Evolutionary conservation across 2,797 vertebrate genomes (phyloP).

Genomic region (Bucorvus abyssinicus): DNA sequence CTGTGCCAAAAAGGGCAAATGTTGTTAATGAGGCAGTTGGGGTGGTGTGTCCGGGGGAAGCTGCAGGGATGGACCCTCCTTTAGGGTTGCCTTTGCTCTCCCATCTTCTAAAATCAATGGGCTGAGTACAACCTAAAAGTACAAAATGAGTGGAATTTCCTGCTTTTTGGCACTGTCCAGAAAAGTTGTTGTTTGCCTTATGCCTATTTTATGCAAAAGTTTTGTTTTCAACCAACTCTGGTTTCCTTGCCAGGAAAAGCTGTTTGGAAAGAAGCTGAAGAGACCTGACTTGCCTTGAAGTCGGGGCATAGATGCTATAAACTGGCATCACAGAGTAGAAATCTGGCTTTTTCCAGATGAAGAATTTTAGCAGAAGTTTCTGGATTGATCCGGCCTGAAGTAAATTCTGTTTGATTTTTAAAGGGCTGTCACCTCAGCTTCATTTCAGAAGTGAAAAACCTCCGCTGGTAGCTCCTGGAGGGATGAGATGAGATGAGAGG

Average conservation of each 20-base stretch:
- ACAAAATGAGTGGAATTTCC: background rate
- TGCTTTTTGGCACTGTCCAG: slow-evolving; percentile 20
- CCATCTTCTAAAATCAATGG: background rate
- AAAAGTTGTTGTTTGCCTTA: slow-evolving; percentile 4
- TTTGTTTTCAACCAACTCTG: slow-evolving; percentile 19
- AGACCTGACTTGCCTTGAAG: background rate
- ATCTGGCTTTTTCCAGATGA: background rate
- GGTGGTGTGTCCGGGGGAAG: background rate
- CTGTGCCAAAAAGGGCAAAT: background rate
- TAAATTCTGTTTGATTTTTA: background rate
- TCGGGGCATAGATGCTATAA: background rate
- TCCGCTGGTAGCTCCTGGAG: background rate
- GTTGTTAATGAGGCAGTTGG: background rate
- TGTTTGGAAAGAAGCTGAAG: background rate
- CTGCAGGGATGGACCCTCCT: background rate
- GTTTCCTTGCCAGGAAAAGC: slow-evolving; percentile 2
- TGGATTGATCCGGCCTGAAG: background rate
- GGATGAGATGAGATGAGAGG: background rate
- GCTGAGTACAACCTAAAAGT: background rate
- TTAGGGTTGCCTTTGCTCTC: background rate
- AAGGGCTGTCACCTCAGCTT: background rate
- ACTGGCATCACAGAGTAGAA: background rate
- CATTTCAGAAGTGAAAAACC: background rate
- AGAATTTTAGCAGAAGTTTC: background rate
- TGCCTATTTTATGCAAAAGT: background rate